Evolutionary conservation across 1,140 invertebrate genomes (phyloP), one percentile per base, ranked within the genome.

Genomic region (Camponotus pennsylvanicus): DNA sequence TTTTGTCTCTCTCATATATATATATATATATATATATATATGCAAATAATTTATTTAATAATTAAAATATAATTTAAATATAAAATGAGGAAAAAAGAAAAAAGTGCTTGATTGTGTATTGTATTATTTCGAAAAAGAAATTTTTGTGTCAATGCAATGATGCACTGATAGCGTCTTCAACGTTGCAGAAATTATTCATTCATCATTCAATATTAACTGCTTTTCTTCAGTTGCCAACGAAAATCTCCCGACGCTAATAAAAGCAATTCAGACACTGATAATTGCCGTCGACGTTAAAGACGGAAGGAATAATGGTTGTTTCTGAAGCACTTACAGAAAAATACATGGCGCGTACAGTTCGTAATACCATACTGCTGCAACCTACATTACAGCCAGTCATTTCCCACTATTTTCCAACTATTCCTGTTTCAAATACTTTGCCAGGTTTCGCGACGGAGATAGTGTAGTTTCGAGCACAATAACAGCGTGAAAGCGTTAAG

Each of bases 221-320:
- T 49, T 73, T 71, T 71, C 61, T 83, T 42, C 9, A 8, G 57
- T 73, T 73, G 27, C 52, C 27, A 61, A 73, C 42, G 18, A 45
- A 32, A 27, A 83, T 83, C 40, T 61, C 57, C 8, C 5, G 66
- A 21, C 37, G 37, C 55, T 34, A 61, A 71, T 84, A 84, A 85
- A 78, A 66, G 71, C 71, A 55, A 8, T 52, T 40, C 34, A 64
- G 32, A 15, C 27, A 70, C n/a, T 76, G 71, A 15, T 85, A 85
- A 85, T 85, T 85, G 73, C 61, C 34, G n/a, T 13, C 32, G 32
- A 42, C 34, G 59, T 77, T 85, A 78, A 85, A 85, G 45, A 63
- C 71, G 45, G 1, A 55, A 4, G 40, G 13, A 76, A 66, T 55
- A 85, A 78, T 18, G 27, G 49, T 27, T 75, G 55, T 78, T 78